These are phyloP conservation scores for Peromyscus maniculatus DNA, from an alignment of 2,113 vertebrate genomes.

Conservation along the genomic window DNA sequence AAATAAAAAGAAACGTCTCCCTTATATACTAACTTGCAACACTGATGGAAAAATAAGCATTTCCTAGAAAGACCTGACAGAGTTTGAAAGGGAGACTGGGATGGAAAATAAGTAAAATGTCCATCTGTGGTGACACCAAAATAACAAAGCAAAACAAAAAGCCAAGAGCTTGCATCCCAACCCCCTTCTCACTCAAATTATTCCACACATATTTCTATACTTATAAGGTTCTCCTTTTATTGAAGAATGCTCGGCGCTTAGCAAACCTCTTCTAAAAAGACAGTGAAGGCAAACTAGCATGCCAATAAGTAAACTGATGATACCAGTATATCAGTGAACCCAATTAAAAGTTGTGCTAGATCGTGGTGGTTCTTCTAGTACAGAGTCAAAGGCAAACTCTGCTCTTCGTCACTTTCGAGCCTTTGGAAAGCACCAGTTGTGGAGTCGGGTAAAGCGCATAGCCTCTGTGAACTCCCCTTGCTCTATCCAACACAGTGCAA, in stretches of 20 bases:
- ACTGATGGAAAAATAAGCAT: background rate
- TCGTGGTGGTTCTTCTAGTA: background rate
- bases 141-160: background rate
- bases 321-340: background rate
- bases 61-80: constrained; percentile 59
- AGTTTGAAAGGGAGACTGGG: background rate
- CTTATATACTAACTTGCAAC: constrained; percentile 71
- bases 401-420: background rate
- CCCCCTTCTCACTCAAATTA: background rate
- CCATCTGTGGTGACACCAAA: background rate
- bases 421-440: background rate
- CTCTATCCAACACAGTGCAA: background rate
- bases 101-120: constrained; percentile 34
- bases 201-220: background rate
- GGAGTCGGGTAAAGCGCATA: background rate
- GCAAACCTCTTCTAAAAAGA: background rate
- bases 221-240: background rate
- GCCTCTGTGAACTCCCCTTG: background rate
- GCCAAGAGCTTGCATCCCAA: background rate
- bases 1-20: constrained; percentile 77
- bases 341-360: background rate
- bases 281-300: background rate
- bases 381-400: background rate
- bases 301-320: background rate
- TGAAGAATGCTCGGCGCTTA: background rate